phyloP scores from a whole-genome alignment of 2,113 vertebrate species.

The Heloderma charlesbogerti region DNA sequence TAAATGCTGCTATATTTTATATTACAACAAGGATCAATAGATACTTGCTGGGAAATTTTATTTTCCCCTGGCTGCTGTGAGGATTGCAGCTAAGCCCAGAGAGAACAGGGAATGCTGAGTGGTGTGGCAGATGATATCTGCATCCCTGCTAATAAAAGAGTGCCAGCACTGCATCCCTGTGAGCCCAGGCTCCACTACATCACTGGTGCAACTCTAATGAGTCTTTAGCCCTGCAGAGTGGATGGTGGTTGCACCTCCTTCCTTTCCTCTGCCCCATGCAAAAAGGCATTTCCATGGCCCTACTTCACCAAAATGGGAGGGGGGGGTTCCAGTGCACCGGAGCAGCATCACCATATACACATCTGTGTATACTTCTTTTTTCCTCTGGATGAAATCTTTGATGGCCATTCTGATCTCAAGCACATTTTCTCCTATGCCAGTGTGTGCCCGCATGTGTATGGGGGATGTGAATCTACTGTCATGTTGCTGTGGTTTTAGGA shows the following conservation, averaged over 20 bases:
- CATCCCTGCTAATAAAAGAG: too few species aligned
- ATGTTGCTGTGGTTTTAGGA: background rate
- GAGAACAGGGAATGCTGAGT: too few species aligned
- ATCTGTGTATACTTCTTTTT: background rate
- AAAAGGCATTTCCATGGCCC: background rate
- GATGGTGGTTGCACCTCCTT: background rate
- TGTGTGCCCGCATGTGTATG: background rate
- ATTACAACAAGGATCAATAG: too few species aligned
- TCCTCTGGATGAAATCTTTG: background rate
- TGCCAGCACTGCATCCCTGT: too few species aligned
- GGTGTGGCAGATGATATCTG: too few species aligned
- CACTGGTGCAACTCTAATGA: background rate
- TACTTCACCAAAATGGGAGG: background rate
- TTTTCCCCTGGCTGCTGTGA: too few species aligned
- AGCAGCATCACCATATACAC: background rate
- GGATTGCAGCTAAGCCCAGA: too few species aligned
- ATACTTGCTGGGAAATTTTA: too few species aligned
- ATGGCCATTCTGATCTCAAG: background rate
- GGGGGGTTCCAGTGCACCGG: background rate
- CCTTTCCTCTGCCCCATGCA: background rate
- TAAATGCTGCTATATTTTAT: background rate
- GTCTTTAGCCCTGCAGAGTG: background rate
- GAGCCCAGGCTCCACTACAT: too few species aligned
- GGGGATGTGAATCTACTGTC: background rate
- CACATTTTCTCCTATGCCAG: background rate